Conservation (phyloP, 2,113 vertebrate genomes). For the Anser brachyrhynchus region DNA sequence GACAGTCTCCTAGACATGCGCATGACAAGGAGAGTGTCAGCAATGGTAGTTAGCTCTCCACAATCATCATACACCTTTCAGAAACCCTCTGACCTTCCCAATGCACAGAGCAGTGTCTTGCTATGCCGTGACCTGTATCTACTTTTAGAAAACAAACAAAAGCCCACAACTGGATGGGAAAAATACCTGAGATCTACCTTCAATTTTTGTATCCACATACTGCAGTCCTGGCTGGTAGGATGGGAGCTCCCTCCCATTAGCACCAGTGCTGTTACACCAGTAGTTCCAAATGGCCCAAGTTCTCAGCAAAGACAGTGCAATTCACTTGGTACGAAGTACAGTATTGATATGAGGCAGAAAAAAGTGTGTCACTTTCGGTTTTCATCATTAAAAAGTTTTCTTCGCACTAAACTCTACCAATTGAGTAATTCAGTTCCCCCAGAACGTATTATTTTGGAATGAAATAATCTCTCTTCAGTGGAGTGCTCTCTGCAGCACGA, state of each 20-base stretch:
- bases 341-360: background rate
- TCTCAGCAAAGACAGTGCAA: background rate
- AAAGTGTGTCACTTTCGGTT: background rate
- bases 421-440: background rate
- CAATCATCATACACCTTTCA: accelerated
- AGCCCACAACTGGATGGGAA: background rate
- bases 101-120: background rate
- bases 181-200: background rate
- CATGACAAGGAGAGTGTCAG: background rate
- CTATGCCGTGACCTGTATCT: background rate
- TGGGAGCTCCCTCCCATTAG: background rate
- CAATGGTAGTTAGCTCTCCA: accelerated
- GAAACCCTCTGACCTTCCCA: background rate
- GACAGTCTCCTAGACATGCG: background rate
- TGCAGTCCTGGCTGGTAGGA: background rate
- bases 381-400: background rate
- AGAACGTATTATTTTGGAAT: background rate
- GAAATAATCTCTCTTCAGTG: background rate
- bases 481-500: background rate
- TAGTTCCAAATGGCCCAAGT: background rate
- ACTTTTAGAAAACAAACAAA: background rate
- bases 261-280: background rate
- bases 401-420: background rate
- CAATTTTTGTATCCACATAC: background rate
- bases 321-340: background rate